phyloP scores from a whole-genome alignment of 2,113 vertebrate genomes.

The Pteropus alecto region DNA sequence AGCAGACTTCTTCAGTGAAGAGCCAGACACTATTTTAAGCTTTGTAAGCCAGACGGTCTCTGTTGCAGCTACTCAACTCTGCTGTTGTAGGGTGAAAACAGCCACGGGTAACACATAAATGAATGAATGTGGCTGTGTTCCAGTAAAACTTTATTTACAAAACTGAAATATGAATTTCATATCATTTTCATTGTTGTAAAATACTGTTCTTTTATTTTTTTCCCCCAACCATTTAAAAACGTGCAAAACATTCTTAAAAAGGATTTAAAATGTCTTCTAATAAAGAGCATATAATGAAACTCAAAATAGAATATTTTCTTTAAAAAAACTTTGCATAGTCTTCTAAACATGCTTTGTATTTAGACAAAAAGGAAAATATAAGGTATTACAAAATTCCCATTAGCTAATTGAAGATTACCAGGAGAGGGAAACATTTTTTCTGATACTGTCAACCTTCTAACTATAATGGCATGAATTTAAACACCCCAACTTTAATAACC shows the following conservation, averaged over 20 bases:
- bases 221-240: too few relatives aligned
- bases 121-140: background rate
- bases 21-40: background rate
- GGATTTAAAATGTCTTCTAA: background rate
- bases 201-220: too few relatives aligned
- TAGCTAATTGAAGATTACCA: background rate
- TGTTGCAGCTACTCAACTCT: background rate
- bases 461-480: background rate
- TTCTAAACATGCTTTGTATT: conserved; percentile 24
- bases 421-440: background rate
- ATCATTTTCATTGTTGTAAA: too few relatives aligned
- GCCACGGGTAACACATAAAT: background rate
- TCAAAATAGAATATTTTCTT: background rate
- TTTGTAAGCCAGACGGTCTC: background rate
- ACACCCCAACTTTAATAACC: background rate
- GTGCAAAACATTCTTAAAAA: too few relatives aligned
- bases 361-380: background rate
- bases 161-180: too few relatives aligned
- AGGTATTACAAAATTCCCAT: background rate
- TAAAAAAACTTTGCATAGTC: background rate
- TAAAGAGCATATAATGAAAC: background rate
- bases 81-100: background rate
- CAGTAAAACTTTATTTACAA: background rate
- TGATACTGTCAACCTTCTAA: background rate
- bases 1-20: background rate